Evolutionary conservation across 92 coral and sea anemone species (phyloP).

Genomic region (Palythoa heliodiscus): DNA sequence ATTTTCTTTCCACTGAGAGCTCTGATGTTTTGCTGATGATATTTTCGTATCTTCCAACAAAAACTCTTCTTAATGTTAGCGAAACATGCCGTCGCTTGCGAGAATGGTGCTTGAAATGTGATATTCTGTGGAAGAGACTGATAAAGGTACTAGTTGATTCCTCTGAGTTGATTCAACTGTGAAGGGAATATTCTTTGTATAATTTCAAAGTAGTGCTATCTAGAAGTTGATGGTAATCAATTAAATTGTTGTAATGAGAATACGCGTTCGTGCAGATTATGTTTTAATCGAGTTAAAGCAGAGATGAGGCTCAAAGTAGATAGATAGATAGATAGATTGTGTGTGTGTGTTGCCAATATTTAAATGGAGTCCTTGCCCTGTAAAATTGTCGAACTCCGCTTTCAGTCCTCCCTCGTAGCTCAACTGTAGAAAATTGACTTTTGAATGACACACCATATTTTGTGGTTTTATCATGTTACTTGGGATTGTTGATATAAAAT

Average conservation of each 20-base stretch:
- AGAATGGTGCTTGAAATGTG: conserved; percentile 61
- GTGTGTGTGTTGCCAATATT: neutral
- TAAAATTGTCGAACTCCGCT: neutral
- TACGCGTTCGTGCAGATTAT: neutral
- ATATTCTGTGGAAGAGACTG: conserved; percentile 76
- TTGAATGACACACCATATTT: neutral
- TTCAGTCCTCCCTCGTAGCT: neutral
- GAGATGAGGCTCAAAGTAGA: neutral
- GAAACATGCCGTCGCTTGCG: conserved; percentile 74
- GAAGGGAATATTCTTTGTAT: neutral
- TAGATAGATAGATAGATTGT: neutral
- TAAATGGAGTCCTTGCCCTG: neutral
- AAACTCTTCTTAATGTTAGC: conserved; percentile 73
- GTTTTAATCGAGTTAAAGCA: neutral
- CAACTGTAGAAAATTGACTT: neutral
- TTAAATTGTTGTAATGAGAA: neutral
- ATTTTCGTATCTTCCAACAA: conserved; percentile 70
- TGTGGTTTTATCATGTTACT: neutral
- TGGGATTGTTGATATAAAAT: neutral
- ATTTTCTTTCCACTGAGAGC: conserved; percentile 59
- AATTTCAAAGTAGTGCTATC: neutral
- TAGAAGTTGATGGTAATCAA: neutral
- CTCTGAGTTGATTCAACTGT: neutral
- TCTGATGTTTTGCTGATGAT: conserved; percentile 71
- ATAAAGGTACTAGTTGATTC: conserved; percentile 56